Evolutionary conservation across 1,140 invertebrate species (phyloP).

Genomic region (Phenacoccus solenopsis): DNA sequence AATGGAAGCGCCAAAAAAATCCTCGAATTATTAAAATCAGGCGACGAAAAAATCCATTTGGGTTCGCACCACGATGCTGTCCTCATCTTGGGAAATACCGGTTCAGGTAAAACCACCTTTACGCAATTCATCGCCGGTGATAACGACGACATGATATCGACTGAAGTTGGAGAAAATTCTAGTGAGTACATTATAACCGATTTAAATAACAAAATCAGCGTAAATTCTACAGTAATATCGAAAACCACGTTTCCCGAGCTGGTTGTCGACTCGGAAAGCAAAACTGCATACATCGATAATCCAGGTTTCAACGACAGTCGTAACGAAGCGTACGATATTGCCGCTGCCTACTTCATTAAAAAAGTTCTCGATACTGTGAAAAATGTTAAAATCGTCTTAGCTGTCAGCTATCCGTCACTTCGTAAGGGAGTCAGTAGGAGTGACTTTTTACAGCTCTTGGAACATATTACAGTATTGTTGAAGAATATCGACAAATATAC

Average conservation of each 20-base stretch:
- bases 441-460: conserved; percentile 22
- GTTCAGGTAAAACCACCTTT: conserved; percentile 26
- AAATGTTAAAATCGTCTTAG: conserved; percentile 23
- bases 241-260: conserved; percentile 7
- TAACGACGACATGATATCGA: conserved; percentile 14
- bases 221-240: conserved; percentile 12
- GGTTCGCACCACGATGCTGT: conserved; percentile 19
- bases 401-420: conserved; percentile 24
- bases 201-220: conserved; percentile 11
- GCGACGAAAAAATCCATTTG: background rate
- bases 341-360: conserved; percentile 25
- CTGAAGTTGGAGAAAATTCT: background rate
- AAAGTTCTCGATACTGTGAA: conserved; percentile 21
- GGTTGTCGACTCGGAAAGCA: conserved; percentile 18
- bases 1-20: too few relatives aligned
- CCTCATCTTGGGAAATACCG: conserved; percentile 25
- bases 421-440: conserved; percentile 10
- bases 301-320: conserved; percentile 28
- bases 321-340: conserved; percentile 22
- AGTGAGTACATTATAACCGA: conserved; percentile 20
- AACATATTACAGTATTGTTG: conserved; percentile 19
- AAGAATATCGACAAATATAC: conserved; percentile 22
- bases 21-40: too few relatives aligned
- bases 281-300: conserved; percentile 23
- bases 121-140: conserved; percentile 23